phyloP scores from a whole-genome alignment of 2,113 vertebrate species.

The Burhinus oedicnemus region DNA sequence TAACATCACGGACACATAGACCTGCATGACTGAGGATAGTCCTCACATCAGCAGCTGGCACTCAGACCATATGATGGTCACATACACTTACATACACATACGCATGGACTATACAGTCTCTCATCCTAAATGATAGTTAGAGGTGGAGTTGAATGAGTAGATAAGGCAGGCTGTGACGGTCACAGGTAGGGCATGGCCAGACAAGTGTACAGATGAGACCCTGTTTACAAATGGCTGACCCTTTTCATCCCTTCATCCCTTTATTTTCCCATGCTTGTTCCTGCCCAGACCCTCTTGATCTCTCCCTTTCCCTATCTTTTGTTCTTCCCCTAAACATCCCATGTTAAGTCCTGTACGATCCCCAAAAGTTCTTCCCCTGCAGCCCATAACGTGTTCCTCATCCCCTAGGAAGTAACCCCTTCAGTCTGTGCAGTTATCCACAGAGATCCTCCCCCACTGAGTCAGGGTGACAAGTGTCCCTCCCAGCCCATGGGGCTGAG shows the following conservation, averaged over 20 bases:
- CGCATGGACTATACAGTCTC: background rate
- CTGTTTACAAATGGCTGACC: background rate
- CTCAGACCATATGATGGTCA: background rate
- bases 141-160: background rate
- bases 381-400: background rate
- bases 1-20: background rate
- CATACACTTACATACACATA: background rate
- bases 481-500: accelerated
- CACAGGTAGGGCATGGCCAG: background rate
- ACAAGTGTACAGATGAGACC: background rate
- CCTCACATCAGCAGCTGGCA: background rate
- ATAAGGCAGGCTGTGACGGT: background rate
- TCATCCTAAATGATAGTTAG: background rate
- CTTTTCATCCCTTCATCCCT: background rate
- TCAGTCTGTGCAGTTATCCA: background rate
- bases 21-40: background rate
- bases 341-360: background rate
- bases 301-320: background rate
- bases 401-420: background rate
- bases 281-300: background rate
- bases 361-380: background rate
- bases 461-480: background rate
- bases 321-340: background rate
- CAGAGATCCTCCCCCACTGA: background rate
- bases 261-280: background rate